Percentiles rank a stretch among this genome's conserved stretches.
Conservation (phyloP, 92 coral and sea anemone species). For the Epizoanthus scotinus region DNA sequence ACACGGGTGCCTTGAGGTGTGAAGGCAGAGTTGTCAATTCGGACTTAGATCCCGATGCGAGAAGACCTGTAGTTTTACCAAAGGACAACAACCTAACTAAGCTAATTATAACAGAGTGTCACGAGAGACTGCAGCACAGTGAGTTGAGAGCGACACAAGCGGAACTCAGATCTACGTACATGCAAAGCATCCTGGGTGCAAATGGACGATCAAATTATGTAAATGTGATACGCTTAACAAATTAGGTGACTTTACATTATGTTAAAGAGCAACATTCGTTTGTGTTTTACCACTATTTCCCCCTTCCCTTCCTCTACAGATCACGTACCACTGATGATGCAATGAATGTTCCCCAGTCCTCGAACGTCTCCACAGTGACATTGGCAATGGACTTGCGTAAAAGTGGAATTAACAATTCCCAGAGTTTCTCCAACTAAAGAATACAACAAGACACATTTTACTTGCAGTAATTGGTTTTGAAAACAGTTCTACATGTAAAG, state of each 20-base stretch:
- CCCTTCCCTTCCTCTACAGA: neutral
- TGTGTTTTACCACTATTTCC: neutral
- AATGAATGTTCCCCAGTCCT: conserved; percentile 99
- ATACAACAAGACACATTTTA: neutral
- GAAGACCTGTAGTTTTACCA: conserved; percentile 17
- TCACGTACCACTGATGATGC: conserved; percentile 94
- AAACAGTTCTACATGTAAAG: neutral
- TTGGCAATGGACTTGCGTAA: conserved; percentile 73
- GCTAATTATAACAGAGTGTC: conserved; percentile 22
- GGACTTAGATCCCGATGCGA: neutral
- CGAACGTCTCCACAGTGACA: conserved; percentile 91
- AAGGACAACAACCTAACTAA: neutral
- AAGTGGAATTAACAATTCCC: conserved; percentile 92
- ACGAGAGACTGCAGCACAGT: conserved; percentile 7
- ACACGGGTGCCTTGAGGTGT: conserved; percentile 42
- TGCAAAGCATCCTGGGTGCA: too few species aligned
- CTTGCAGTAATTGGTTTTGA: neutral
- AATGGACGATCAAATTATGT: too few species aligned
- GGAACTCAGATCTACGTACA: conserved; percentile 34
- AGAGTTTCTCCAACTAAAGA: conserved; percentile 70
- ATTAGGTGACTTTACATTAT: too few species aligned
- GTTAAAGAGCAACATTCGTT: neutral
- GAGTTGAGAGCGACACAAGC: conserved; percentile 20
- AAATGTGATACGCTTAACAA: too few species aligned
- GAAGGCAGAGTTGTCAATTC: conserved; percentile 27